Evolutionary conservation across 2,888 invertebrate genomes (phyloP).

Genomic region (Plagiodera versicolora): DNA sequence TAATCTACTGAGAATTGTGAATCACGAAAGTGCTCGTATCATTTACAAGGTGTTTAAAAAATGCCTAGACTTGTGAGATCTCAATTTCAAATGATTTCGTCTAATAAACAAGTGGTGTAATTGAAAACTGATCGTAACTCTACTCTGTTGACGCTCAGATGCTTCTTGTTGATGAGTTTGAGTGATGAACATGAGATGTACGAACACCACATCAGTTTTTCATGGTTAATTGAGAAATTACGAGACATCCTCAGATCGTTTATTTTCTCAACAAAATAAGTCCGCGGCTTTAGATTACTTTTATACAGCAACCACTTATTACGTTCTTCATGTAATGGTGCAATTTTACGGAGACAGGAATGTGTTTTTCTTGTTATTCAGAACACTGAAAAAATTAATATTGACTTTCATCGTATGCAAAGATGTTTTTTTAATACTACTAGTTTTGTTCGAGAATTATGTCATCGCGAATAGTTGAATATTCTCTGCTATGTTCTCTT

Average conservation of each 20-base stretch:
- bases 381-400: neutral
- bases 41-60: too few relatives aligned
- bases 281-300: neutral
- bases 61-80: too few relatives aligned
- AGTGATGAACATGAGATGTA: neutral
- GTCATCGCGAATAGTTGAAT: too few relatives aligned
- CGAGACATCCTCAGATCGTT: neutral
- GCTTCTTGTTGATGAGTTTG: neutral
- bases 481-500: too few relatives aligned
- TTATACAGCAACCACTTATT: constrained; percentile 14
- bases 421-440: too few relatives aligned
- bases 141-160: neutral
- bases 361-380: neutral
- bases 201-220: neutral
- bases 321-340: constrained; percentile 8
- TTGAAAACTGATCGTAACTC: neutral
- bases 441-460: too few relatives aligned
- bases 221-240: neutral
- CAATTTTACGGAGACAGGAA: neutral
- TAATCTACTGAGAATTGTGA: too few relatives aligned
- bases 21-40: too few relatives aligned
- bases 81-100: neutral
- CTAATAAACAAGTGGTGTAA: neutral
- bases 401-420: too few relatives aligned
- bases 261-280: neutral